Evolutionary conservation across 1,140 invertebrate species (phyloP), one percentile per base, ranked within the genome.

Genomic region (Coptotermes formosanus): DNA sequence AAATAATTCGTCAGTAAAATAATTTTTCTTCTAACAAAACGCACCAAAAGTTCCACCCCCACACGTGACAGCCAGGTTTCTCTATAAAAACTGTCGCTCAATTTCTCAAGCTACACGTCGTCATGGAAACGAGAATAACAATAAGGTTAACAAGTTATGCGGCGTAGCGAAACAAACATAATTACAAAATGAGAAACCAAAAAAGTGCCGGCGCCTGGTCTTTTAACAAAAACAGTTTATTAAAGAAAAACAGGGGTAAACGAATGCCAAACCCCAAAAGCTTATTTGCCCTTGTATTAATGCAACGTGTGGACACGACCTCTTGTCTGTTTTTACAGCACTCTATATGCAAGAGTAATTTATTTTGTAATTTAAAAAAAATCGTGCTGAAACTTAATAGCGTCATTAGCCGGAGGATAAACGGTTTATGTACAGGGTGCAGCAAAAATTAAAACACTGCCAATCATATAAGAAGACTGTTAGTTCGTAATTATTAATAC

Each of bases 311-410:
- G 64, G 25, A 75, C 30, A 75, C 0, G n/a, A 21, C 59, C 45
- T 48, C 2, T 48, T 64, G 21, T 19, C 21, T 23, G 12, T 64
- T 64, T 64, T 64, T 30, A 25, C n/a, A 59, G 55, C 14, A 59
- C 21, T 2, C 64, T 75, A n/a, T 30, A 75, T 30, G 64, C 64
- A 30, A 64, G 21, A 75, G 64, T 30, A 75, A 75, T 75, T 75
- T 75, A 75, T 75, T 75, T 30, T 30, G 64, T 75, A 75, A 75
- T 75, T 59, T 75, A 75, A 75, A 75, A 75, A 75, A 64, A 30
- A 30, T 30, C 64, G 64, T 75, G 64, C 25, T 75, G 64, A 75
- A 75, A 75, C 30, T 30, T 75, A 75, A 75, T 75, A 75, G 64
- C 64, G 14, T 75, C 64, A 75, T 75, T 75, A 75, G 8, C 9